Evolutionary conservation across 1,140 invertebrate species (phyloP), one percentile per base, ranked within the genome.

Genomic region (Lordiphosa stackelbergi): DNA sequence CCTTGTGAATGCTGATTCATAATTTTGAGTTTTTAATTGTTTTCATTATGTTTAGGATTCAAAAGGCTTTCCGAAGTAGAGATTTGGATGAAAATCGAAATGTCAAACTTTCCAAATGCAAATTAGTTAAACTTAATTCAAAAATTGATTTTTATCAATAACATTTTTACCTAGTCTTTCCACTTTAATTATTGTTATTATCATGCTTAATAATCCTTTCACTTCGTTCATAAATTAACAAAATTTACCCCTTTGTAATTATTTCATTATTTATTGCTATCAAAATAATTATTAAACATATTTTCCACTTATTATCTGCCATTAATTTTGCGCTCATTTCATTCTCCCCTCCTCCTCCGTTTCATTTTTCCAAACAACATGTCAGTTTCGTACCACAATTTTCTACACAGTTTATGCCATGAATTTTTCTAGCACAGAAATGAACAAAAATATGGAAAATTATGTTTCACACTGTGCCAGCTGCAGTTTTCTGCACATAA

Each of bases 401-500:
- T 66, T 55, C 49, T 38, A 12, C 53, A 58, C 31, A 52, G 54
- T 60, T 75, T 62, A 75, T 71, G 73, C 47, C 35, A 43, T 53
- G 41, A 41, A 45, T 35, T 73, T 79, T 66, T 69, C 60, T 38
- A 56, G 53, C 60, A 51, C 51, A 53, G 49, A 16, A 52, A 49
- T 12, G 34, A 16, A 16, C 16, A n/a, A 8, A 7, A 41, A 10
- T 28, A 46, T 34, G 24, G 35, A 66, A 60, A 79, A 61, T 31
- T 45, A 22, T 62, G 61, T 31, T 61, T 68, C 74, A 79, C 43
- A 79, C 75, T 79, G 71, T 64, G 75, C 69, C 8, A 46, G 11
- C 31, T 71, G 66, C 49, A 78, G 46, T 60, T 69, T 77, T 72
- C 52, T 48, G 54, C 55, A 55, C 75, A 81, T 74, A 79, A 74